Evolutionary conservation across 2,888 invertebrate genomes (phyloP), one percentile per base, ranked within the genome.

Genomic region (Chloroclysta siterata): DNA sequence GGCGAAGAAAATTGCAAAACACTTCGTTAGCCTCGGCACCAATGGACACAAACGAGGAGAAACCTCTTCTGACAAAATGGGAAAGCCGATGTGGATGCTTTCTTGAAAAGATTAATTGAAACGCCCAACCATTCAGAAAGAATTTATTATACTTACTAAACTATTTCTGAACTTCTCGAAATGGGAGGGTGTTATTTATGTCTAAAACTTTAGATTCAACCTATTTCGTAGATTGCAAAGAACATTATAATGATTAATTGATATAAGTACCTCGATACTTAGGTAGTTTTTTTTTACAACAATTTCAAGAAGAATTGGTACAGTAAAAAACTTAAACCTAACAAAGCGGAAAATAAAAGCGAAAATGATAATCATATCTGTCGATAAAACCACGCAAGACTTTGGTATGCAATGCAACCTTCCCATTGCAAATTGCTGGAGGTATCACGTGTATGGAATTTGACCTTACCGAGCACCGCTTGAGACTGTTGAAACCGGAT

Each of bases 371-470:
- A 4, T 11, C 6, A 22, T 60, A 42, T 39, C 39, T 39, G 28
- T 53, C 47, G 51, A 54, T 60, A 62, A 60, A 61, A 41, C 14
- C 17, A 14, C 17, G 63, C 60, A 63, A 68, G 58, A 59, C 58
- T 44, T 65, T 11, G 58, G 57, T 60, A 70, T 67, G 66, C 65
- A 59, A 52, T 61, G 60, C 66, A 65, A 65, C 65, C 65, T 71
- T 60, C 60, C 60, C 60, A 60, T 66, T 54, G 59, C 63, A 60
- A 52, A 53, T 51, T 58, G 63, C 57, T 8, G 54, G 60, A 67
- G 61, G 65, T 69, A 69, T 70, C 69, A 68, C 70, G 63, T 64
- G 68, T 60, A 62, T 60, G 69, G 72, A 70, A 72, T 72, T 69
- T 56, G 66, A 70, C 72, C 72, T 72, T 70, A 70, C 53, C 44